Base-by-base conservation (phyloP, 2,888 invertebrate genomes). In the Drosophila testacea region DNA sequence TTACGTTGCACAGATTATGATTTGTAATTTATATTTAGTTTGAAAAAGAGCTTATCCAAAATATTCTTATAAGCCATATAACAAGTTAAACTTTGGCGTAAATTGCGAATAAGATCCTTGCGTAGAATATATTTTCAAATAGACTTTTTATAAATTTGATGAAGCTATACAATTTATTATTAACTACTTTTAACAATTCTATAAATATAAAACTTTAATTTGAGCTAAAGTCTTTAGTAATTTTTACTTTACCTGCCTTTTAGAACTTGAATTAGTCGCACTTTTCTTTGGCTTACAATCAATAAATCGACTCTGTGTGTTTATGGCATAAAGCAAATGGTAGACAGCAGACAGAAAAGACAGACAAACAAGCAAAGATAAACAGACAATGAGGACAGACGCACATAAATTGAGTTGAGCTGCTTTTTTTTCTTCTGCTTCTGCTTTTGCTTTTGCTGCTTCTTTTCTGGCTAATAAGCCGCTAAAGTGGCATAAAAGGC, bases 391-490 rank as follows among this genome's bases (percentile, higher is more conserved):
- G 28, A 54, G 16, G 48, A 75, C 30, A 63, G 30, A 59, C 36
- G 30, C 47, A 57, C 38, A 57, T 66, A 67, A 64, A 73, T 63
- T 65, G 27, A 68, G 63, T 54, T 38, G 56, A 46, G 34, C 7
- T 6, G 22, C 34, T 44, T 46, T 41, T 51, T 22, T 13, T 22
- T 38, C 32, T 32, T 32, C 32, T 32, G 32, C 32, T 32, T 6
- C 7, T 6, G 9, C 0, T 32, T 6, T 9, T 32, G 32, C 7
- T 32, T 32, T 1, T 32, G 6, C 55, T 54, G 30, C 32, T 57
- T 52, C 46, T 42, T 54, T 41, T 57, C 44, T 64, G 59, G 65
- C 70, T 83, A 79, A 89, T 79, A 83, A 81, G 87, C 81, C 66
- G 59, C 68, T 66, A 75, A 79, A 70, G 69, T 64, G 69, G 75